Conservation (phyloP, 2,113 vertebrate genomes). For the Cottus gobio region DNA sequence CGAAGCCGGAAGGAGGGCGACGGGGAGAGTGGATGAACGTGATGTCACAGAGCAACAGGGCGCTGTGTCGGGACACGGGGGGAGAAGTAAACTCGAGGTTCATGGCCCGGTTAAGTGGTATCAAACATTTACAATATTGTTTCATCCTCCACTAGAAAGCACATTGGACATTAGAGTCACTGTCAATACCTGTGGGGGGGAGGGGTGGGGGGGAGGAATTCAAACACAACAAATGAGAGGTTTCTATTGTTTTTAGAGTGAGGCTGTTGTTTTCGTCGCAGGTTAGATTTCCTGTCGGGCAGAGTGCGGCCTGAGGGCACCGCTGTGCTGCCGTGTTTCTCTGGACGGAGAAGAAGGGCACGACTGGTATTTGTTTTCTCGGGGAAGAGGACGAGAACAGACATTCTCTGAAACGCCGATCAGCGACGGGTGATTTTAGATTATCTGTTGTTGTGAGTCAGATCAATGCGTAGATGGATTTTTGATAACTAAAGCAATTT, state of each 20-base stretch:
- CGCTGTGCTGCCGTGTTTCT: constrained; percentile 68
- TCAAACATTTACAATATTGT: constrained; percentile 68
- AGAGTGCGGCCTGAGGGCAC: constrained; percentile 65
- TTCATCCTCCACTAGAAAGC: constrained; percentile 13
- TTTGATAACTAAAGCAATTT: neutral
- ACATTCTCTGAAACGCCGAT: constrained; percentile 22
- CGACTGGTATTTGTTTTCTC: constrained; percentile 78
- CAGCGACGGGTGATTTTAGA: neutral
- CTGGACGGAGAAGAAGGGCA: constrained; percentile 73
- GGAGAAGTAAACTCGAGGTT: constrained; percentile 62
- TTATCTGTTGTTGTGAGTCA: constrained; percentile 3
- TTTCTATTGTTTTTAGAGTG: constrained; percentile 57
- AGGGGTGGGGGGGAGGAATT: neutral
- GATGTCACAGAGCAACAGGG: constrained; percentile 35
- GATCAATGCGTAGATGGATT: neutral
- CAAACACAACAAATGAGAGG: constrained; percentile 31
- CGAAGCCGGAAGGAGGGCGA: constrained; percentile 26
- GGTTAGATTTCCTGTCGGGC: constrained; percentile 76
- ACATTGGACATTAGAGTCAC: neutral
- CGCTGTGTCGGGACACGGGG: no score
- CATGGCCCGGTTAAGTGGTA: constrained; percentile 33
- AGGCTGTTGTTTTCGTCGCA: constrained; percentile 70
- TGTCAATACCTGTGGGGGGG: constrained; percentile 21
- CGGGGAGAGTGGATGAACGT: constrained; percentile 13
- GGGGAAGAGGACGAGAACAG: constrained; percentile 34